Conservation (phyloP, 2,797 vertebrate genomes). For the Ctenopoma multispine region DNA sequence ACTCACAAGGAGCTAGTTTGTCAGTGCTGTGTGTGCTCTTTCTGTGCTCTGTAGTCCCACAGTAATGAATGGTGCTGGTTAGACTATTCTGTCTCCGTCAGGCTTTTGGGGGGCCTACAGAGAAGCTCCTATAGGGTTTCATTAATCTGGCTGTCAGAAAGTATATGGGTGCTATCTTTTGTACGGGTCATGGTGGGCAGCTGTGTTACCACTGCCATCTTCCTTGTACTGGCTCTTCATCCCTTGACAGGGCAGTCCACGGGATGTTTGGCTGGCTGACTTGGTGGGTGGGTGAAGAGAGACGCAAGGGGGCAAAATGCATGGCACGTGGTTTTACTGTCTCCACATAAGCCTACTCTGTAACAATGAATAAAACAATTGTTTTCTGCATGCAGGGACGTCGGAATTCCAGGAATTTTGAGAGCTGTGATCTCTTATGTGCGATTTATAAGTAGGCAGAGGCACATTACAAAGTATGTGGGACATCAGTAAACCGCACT, state of each 20-base stretch:
- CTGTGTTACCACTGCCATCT: constrained; percentile 79
- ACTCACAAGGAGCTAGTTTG: constrained; percentile 84
- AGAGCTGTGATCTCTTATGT: constrained; percentile 41
- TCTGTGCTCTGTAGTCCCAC: constrained; percentile 75
- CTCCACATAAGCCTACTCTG: constrained; percentile 55
- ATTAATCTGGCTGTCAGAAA: constrained; percentile 84
- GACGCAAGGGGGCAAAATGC: constrained; percentile 54
- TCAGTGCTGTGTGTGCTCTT: constrained; percentile 85
- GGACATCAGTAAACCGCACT: constrained; percentile 54
- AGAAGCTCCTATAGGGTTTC: constrained; percentile 81
- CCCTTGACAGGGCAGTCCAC: constrained; percentile 64
- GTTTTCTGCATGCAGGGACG: constrained; percentile 41
- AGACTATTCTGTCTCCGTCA: constrained; percentile 85
- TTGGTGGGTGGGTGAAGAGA: constrained; percentile 57
- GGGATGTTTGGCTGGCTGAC: constrained; percentile 45
- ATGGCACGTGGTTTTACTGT: constrained; percentile 49
- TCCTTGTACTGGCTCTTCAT: constrained; percentile 59
- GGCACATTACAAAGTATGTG: constrained; percentile 52
- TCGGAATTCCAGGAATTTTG: constrained; percentile 66
- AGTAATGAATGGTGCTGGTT: constrained; percentile 84
- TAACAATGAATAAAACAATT: constrained; percentile 62
- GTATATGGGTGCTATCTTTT: constrained; percentile 82
- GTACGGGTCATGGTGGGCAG: constrained; percentile 79
- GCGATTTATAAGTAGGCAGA: constrained; percentile 40
- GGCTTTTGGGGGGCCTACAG: constrained; percentile 83